Evolutionary conservation across 53 echinoderm and acorn worm genomes (phyloP).

Genomic region (Hippasteria phrygiana): DNA sequence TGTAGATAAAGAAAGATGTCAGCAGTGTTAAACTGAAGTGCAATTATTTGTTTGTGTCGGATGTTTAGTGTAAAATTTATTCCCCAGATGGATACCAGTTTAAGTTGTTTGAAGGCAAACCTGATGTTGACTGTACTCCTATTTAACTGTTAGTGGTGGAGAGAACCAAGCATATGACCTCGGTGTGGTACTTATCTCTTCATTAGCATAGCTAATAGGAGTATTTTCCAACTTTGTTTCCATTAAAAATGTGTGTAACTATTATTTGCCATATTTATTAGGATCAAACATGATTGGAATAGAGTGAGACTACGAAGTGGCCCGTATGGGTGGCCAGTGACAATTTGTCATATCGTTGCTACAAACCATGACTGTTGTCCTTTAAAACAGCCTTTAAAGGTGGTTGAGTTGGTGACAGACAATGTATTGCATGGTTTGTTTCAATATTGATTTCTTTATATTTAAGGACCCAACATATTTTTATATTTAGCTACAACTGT

Average conservation of each 20-base stretch:
- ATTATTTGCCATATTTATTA: not conserved
- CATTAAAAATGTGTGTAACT: not conserved
- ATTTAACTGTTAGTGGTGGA: conserved; percentile 5
- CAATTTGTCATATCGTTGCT: not conserved
- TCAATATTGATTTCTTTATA: no score
- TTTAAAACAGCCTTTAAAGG: not conserved
- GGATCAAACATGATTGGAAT: not conserved
- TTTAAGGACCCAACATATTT: no score
- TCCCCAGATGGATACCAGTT: not conserved
- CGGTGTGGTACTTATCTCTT: not conserved
- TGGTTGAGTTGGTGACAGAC: not conserved
- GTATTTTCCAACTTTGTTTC: conserved; percentile 18
- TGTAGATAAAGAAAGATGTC: not conserved
- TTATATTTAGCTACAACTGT: no score
- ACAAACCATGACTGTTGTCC: not conserved
- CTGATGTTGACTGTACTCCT: conserved; percentile 9
- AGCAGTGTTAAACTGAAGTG: no score
- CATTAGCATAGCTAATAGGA: conserved; percentile 13
- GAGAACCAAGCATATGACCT: not conserved
- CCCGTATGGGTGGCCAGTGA: conserved; percentile 4
- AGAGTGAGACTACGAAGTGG: conserved; percentile 17
- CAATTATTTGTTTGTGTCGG: no score
- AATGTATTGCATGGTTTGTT: not conserved
- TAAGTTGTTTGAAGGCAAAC: conserved; percentile 18
- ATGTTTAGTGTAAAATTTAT: no score